Conservation (phyloP, 92 coral and sea anemone species). For the Muricea muricata region DNA sequence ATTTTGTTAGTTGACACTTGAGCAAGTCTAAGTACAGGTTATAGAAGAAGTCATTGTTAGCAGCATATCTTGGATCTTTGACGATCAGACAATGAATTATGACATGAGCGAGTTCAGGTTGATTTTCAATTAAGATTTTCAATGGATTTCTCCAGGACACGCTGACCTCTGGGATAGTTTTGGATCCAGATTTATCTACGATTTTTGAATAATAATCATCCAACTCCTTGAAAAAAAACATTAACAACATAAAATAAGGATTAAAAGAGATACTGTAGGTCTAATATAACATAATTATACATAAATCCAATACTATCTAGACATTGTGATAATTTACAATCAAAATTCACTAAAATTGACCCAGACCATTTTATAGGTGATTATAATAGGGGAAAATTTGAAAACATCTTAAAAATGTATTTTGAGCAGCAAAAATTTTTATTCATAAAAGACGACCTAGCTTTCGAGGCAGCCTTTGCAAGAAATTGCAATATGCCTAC, state of each 20-base stretch:
- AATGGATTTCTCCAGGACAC: conserved; percentile 67
- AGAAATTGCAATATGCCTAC: too few species aligned
- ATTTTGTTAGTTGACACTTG: conserved; percentile 47
- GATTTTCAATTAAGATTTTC: conserved; percentile 67
- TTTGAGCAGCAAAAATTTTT: too few species aligned
- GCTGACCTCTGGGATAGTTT: conserved; percentile 75
- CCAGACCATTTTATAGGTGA: too few species aligned
- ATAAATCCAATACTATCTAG: neutral
- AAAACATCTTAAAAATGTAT: too few species aligned
- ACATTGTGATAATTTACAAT: too few species aligned
- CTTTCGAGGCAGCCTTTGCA: too few species aligned
- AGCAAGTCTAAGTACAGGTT: conserved; percentile 70
- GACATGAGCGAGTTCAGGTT: conserved; percentile 82
- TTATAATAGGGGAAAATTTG: too few species aligned
- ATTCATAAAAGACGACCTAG: too few species aligned
- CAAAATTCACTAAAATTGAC: too few species aligned
- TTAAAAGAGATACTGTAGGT: neutral
- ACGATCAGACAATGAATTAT: conserved; percentile 75
- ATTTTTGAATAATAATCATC: conserved; percentile 86
- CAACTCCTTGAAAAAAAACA: conserved; percentile 74
- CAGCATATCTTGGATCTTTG: conserved; percentile 64
- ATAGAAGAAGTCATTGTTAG: conserved; percentile 79
- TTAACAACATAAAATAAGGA: neutral
- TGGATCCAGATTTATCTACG: conserved; percentile 73
- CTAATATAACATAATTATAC: too few species aligned